A percentile compares a stretch with the other conserved stretches of the same genome.
These are phyloP conservation scores for Bungarus multicinctus DNA, from an alignment of 2,113 vertebrate genomes.

Conservation along the genomic window DNA sequence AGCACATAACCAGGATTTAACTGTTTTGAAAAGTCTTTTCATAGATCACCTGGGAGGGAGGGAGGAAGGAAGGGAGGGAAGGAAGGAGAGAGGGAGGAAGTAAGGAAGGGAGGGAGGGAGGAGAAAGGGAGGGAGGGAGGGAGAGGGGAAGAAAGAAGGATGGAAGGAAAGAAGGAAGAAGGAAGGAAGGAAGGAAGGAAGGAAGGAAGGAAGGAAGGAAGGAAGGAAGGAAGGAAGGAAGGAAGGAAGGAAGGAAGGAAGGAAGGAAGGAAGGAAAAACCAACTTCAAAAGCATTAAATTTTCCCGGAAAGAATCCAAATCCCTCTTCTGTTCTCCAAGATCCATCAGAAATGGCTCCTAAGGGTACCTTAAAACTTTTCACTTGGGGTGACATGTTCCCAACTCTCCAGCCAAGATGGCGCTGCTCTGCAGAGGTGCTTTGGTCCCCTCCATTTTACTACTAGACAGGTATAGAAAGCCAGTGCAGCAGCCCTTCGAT, in stretches of 20 bases:
- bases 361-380: neutral
- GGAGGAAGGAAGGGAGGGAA: no score
- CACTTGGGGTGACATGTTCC: neutral
- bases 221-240: no score
- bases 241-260: no score
- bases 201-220: no score
- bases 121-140: no score
- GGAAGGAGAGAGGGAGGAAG: accelerated
- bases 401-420: neutral
- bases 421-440: neutral
- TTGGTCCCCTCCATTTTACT: neutral
- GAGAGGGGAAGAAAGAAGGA: no score
- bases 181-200: no score
- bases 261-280: neutral
- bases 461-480: neutral
- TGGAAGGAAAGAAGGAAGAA: accelerated
- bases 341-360: neutral
- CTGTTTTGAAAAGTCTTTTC: neutral
- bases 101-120: accelerated
- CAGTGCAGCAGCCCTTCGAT: neutral
- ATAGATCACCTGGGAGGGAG: neutral
- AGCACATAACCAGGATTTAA: neutral
- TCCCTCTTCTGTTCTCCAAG: neutral
- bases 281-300: neutral
- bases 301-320: neutral